Evolutionary conservation across 1,140 invertebrate species (phyloP), one percentile per base, ranked within the genome.

Genomic region (Gonioctena quinquepunctata): DNA sequence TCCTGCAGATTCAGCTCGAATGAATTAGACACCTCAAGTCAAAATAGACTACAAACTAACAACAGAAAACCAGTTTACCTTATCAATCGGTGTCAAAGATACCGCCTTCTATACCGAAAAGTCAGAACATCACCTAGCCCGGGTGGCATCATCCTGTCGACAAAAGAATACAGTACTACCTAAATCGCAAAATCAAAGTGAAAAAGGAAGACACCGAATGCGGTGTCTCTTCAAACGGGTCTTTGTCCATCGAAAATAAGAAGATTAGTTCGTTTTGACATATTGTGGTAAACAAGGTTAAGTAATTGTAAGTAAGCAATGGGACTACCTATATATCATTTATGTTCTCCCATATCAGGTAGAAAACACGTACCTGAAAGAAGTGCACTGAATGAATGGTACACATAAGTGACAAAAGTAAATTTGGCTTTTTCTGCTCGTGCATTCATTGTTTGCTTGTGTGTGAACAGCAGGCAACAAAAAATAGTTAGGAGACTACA

Each of bases 181-280:
- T 18, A 23, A 54, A 18, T 54, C 52, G 52, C 52, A 54, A 54
- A 54, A 54, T 54, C 52, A 54, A 54, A 54, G 52, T 18, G 52
- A 54, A 54, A 54, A 19, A 54, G 7, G 22, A 54, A 18, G 11
- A 11, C 8, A 13, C 52, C 13, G 19, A 11, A 13, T 54, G 52
- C 52, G 52, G 52, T 18, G 8, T 18, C 13, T 54, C 52, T 18
- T 16, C 52, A 54, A 54, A 54, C 52, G 22, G 13, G 5, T 19
- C 21, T 42, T 62, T 62, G 60, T 62, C 16, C 6, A 19, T 22
- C n/a, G 21, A 62, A 54, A 42, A 62, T 79, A 81, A 79, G 74
- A 67, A 78, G 79, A 80, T 81, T 81, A 81, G 77, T 79, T 74
- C 73, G 78, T 76, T 81, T 79, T 81, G 79, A 79, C 79, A 79